A percentile compares a stretch with the other conserved stretches of the same genome.
These are phyloP conservation scores for Heliothis subflexa DNA, from an alignment of 1,140 invertebrate species.

Conservation along the genomic window DNA sequence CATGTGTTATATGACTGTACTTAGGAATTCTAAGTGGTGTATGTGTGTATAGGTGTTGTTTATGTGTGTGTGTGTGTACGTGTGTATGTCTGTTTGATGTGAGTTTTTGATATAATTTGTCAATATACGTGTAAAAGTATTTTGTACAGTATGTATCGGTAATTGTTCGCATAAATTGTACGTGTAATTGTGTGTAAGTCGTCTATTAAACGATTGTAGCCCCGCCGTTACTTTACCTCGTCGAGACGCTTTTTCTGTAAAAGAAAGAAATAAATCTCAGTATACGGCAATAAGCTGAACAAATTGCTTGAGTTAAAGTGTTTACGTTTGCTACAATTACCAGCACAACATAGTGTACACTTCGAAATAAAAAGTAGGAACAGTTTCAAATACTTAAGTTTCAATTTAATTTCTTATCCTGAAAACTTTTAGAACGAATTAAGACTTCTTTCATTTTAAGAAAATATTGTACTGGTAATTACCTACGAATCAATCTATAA, in stretches of 20 bases:
- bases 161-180: constrained; percentile 13
- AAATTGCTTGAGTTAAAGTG: constrained; percentile 23
- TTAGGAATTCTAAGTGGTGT: no score
- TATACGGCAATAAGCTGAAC: constrained; percentile 26
- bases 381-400: no score
- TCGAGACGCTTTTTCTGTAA: constrained; percentile 87
- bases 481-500: not conserved
- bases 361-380: not conserved
- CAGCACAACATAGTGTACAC: constrained; percentile 21
- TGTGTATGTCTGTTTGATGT: not conserved
- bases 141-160: not conserved
- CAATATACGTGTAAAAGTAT: not conserved
- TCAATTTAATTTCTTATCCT: not conserved
- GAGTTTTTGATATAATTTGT: not conserved
- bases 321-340: constrained; percentile 21
- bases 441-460: no score
- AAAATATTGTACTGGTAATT: not conserved
- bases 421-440: no score
- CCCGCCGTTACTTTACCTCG: constrained; percentile 79
- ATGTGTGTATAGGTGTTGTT: not conserved
- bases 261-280: constrained; percentile 63
- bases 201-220: constrained; percentile 39
- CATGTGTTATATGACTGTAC: not conserved
- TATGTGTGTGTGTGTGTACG: constrained; percentile 1
- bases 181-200: constrained; percentile 28